Percentiles rank a stretch among this genome's conserved stretches.
phyloP scores from a whole-genome alignment of 2,797 vertebrate genomes.

The Erethizon dorsatum region DNA sequence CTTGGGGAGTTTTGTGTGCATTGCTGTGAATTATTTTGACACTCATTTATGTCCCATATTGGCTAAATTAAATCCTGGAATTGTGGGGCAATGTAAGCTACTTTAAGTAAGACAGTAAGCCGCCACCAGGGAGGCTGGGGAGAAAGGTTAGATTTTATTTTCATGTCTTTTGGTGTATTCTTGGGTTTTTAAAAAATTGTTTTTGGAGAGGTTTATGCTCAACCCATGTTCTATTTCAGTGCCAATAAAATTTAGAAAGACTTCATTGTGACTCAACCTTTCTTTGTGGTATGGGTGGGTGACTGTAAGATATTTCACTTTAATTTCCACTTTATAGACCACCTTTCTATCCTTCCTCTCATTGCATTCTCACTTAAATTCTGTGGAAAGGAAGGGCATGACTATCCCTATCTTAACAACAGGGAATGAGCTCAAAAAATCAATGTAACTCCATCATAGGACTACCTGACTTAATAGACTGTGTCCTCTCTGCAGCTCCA shows the following conservation, averaged over 20 bases:
- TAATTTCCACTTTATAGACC: constrained; percentile 36
- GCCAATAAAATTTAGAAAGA: constrained; percentile 92
- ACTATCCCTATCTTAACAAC: constrained; percentile 37
- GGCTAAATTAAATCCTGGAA: constrained; percentile 83
- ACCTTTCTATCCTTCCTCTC: not conserved
- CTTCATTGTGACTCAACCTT: constrained; percentile 82
- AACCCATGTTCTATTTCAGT: constrained; percentile 88
- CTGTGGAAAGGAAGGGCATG: not conserved
- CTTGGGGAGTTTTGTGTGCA: constrained; percentile 78
- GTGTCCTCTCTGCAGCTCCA: not conserved
- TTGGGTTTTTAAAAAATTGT: constrained; percentile 60
- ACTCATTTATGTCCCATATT: constrained; percentile 77
- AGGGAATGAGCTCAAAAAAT: not conserved
- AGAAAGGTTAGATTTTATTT: constrained; percentile 81
- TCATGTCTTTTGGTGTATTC: constrained; percentile 65
- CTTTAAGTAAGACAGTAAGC: constrained; percentile 69
- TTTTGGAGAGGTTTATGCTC: constrained; percentile 87
- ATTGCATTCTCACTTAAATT: constrained; percentile 42
- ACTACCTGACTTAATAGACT: constrained; percentile 1
- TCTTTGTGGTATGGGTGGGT: constrained; percentile 30
- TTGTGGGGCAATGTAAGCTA: constrained; percentile 72
- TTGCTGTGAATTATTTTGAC: constrained; percentile 90
- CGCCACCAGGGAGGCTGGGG: constrained; percentile 56
- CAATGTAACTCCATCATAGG: not conserved
- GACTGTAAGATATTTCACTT: not conserved